Percentiles rank a stretch among this genome's conserved stretches.
phyloP scores from a whole-genome alignment of 2,797 vertebrate species.

The Harpagifer antarcticus region DNA sequence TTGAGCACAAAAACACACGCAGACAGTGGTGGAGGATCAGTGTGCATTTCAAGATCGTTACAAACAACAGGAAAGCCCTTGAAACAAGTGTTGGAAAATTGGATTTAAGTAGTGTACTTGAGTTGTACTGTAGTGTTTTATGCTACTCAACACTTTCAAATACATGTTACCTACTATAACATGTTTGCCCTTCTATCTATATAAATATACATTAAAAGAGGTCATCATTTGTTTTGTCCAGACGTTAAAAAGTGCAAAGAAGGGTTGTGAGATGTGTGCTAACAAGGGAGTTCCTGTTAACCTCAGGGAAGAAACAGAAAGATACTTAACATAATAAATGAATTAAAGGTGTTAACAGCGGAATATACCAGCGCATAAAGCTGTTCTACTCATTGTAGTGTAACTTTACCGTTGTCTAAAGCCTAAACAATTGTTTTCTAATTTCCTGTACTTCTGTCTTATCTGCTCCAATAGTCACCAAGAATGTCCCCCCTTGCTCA shows the following conservation, averaged over 20 bases:
- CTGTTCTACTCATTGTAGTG: background rate
- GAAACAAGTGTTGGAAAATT: background rate
- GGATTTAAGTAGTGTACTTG: background rate
- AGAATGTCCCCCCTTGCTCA: slow-evolving; percentile 1
- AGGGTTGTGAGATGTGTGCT: background rate
- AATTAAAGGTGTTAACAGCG: background rate
- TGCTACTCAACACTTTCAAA: too few species aligned
- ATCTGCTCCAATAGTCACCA: background rate
- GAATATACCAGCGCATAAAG: background rate
- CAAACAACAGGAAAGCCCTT: background rate
- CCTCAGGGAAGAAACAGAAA: background rate
- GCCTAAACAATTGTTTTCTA: background rate
- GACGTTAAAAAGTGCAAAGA: background rate
- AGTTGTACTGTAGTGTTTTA: too few species aligned
- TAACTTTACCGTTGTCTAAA: background rate
- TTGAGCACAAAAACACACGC: slow-evolving; percentile 4
- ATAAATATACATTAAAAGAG: too few species aligned
- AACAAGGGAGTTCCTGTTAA: slow-evolving; percentile 20
- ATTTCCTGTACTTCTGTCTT: background rate
- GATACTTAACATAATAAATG: background rate
- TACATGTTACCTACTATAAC: too few species aligned
- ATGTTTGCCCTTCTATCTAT: too few species aligned
- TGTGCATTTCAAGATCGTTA: background rate
- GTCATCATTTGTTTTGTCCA: background rate
- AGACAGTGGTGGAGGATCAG: background rate